Conservation (phyloP, 2,888 invertebrate genomes). For the Blastobasis lacticolella region DNA sequence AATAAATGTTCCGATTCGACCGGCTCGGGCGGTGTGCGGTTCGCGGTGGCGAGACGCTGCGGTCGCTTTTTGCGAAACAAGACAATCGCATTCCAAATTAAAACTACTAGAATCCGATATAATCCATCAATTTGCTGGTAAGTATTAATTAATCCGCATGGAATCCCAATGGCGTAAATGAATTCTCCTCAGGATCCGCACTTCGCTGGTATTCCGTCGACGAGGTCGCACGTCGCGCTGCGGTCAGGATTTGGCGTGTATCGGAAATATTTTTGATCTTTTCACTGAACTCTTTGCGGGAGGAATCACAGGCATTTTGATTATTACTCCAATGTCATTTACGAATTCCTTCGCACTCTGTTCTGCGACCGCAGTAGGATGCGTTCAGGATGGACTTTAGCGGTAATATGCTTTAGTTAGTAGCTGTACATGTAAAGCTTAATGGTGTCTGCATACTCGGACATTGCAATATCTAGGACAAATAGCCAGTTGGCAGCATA, state of each 20-base stretch:
- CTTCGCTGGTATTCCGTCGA: conserved; percentile 28
- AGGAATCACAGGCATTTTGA: conserved; percentile 52
- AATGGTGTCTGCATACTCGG: background rate
- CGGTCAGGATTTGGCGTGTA: conserved; percentile 60
- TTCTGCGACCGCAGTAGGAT: conserved; percentile 1
- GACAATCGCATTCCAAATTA: too few relatives aligned
- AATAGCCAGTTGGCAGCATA: conserved; percentile 28
- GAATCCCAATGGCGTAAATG: too few relatives aligned
- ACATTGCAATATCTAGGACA: conserved; percentile 2
- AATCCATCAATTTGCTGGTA: too few relatives aligned
- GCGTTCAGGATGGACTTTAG: background rate
- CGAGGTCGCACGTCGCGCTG: conserved; percentile 45
- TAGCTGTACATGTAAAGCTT: conserved; percentile 1
- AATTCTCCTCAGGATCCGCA: too few relatives aligned
- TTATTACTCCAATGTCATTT: conserved; percentile 30
- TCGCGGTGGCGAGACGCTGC: background rate
- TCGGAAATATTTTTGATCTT: conserved; percentile 57
- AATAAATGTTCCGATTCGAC: conserved; percentile 26
- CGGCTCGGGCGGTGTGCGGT: conserved; percentile 2
- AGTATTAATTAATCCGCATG: too few relatives aligned
- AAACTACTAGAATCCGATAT: conserved; percentile 52
- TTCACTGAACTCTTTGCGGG: conserved; percentile 38
- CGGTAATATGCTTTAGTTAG: conserved; percentile 1
- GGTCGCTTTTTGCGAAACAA: conserved; percentile 1
- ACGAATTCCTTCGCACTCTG: conserved; percentile 26